Percentiles rank a stretch among this genome's conserved stretches.
Conservation (phyloP, 2,888 invertebrate genomes). For the Cephus nigrinus region DNA sequence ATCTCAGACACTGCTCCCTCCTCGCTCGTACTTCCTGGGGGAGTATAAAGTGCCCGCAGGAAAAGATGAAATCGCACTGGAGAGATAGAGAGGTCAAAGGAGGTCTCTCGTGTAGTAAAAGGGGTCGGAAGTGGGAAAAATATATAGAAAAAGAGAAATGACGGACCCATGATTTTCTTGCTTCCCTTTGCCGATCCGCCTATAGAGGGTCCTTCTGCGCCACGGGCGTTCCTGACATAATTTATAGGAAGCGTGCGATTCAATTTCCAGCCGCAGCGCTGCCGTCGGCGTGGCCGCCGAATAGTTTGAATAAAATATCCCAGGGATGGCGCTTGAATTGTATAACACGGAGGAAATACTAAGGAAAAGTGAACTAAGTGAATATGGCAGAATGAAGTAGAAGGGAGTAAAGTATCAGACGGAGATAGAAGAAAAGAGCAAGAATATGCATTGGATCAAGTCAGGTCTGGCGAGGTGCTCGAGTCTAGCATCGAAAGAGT, state of each 20-base stretch:
- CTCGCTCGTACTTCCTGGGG: too few species aligned
- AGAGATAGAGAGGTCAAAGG: neutral
- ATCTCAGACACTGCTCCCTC: too few species aligned
- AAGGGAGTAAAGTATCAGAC: neutral
- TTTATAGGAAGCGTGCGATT: slow-evolving; percentile 18
- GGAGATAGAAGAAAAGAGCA: slow-evolving; percentile 8
- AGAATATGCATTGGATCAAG: slow-evolving; percentile 29
- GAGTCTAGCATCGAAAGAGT: slow-evolving; percentile 12
- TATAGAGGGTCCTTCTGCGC: neutral
- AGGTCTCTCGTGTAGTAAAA: neutral
- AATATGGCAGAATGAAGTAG: slow-evolving; percentile 3
- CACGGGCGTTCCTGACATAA: slow-evolving; percentile 10
- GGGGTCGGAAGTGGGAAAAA: too few species aligned
- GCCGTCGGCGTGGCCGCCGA: slow-evolving; percentile 12
- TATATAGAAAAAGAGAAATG: neutral
- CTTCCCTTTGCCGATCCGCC: neutral
- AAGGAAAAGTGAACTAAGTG: slow-evolving; percentile 5
- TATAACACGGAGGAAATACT: too few species aligned
- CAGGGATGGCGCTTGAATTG: slow-evolving; percentile 7
- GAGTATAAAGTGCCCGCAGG: neutral
- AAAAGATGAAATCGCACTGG: neutral
- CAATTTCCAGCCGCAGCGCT: slow-evolving; percentile 10
- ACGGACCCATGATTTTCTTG: neutral
- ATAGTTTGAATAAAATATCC: slow-evolving; percentile 39
- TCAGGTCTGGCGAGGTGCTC: slow-evolving; percentile 20